Conservation (phyloP, 2,888 invertebrate species). For the Lamellibrachia satsuma region DNA sequence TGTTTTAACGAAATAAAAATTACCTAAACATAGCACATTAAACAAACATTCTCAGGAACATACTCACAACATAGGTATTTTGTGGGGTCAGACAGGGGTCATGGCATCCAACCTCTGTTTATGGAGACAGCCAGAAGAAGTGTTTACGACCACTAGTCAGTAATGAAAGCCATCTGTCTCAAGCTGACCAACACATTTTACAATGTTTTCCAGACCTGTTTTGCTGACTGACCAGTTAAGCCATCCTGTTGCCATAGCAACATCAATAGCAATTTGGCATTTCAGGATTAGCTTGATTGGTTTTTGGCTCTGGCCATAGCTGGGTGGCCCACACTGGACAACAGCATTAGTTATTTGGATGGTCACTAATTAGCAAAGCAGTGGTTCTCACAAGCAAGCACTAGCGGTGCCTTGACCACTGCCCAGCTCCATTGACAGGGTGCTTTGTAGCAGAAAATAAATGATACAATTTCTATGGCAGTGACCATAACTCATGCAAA, state of each 20-base stretch:
- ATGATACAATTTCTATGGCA: not conserved
- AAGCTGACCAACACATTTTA: conserved; percentile 17
- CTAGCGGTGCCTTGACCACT: not conserved
- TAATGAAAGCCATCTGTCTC: conserved; percentile 9
- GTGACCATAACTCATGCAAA: not conserved
- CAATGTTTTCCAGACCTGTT: conserved; percentile 17
- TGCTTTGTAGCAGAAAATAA: conserved; percentile 12
- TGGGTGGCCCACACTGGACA: not conserved
- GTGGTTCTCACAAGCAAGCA: not conserved
- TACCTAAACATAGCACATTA: not conserved
- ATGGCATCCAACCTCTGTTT: not conserved
- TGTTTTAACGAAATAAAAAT: not conserved
- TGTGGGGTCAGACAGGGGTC: not conserved
- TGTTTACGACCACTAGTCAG: not conserved
- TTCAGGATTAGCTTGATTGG: not conserved
- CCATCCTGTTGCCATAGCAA: not conserved
- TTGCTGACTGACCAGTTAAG: conserved; percentile 17
- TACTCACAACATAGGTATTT: not conserved
- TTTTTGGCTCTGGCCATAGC: not conserved
- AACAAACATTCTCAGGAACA: not conserved
- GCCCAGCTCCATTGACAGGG: not conserved
- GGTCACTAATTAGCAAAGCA: conserved; percentile 13
- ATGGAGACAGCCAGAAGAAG: not conserved
- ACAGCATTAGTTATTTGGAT: conserved; percentile 2
- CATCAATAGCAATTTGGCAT: conserved; percentile 6